A percentile compares a stretch with the other conserved stretches of the same genome.
Evolutionary conservation across 2,113 vertebrate species (phyloP).

Genomic region (Rhinolophus ferrumequinum): DNA sequence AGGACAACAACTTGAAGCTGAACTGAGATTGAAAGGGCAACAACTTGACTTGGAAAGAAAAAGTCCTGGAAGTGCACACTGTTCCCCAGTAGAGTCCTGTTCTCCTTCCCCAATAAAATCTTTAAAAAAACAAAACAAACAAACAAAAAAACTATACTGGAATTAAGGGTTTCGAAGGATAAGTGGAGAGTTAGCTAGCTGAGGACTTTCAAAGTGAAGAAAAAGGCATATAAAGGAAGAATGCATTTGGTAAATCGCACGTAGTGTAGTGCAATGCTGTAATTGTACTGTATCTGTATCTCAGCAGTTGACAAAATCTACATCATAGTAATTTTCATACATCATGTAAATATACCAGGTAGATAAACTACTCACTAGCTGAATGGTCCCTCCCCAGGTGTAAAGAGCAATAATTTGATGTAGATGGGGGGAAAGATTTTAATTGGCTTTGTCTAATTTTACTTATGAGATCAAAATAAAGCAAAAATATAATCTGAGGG

Average conservation of each 20-base stretch:
- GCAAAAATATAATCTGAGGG: neutral
- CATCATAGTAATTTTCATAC: neutral
- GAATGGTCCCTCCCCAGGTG: neutral
- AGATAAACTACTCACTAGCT: neutral
- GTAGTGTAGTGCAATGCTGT: neutral
- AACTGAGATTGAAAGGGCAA: too few species aligned
- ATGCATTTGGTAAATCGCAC: neutral
- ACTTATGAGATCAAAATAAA: constrained; percentile 14
- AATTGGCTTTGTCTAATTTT: neutral
- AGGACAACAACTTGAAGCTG: too few species aligned
- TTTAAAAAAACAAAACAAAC: too few species aligned
- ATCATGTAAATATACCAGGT: neutral
- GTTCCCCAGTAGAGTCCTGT: too few species aligned
- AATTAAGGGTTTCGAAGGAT: neutral
- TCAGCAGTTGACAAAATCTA: neutral
- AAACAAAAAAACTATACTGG: too few species aligned
- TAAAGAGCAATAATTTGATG: neutral
- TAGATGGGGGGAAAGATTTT: neutral
- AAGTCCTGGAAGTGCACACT: too few species aligned
- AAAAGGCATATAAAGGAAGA: neutral
- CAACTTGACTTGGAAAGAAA: too few species aligned
- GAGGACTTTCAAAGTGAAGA: neutral
- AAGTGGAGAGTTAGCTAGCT: neutral
- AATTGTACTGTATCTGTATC: neutral
- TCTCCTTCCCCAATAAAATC: too few species aligned